Conservation (phyloP, 2,113 vertebrate species). For the Jaculus jaculus region DNA sequence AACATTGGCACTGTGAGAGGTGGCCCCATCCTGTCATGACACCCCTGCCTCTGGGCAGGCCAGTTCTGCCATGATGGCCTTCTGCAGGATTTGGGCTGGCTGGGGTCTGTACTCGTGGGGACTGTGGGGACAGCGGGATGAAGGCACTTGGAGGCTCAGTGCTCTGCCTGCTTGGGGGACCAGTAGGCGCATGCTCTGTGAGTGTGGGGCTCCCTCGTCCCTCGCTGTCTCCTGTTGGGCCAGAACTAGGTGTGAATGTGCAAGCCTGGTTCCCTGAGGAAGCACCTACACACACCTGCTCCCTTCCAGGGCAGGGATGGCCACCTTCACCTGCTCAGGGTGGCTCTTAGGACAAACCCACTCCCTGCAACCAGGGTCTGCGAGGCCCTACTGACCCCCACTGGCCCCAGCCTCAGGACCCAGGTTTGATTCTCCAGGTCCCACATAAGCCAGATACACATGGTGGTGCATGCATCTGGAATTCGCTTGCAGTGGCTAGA, state of each 20-base stretch:
- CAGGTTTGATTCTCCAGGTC: fast-evolving
- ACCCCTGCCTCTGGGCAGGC: background rate
- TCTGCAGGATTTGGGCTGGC: background rate
- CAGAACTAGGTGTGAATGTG: background rate
- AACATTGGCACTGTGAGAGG: background rate
- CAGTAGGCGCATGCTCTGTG: background rate
- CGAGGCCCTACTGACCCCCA: background rate
- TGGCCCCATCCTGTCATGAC: background rate
- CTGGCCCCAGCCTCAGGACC: background rate
- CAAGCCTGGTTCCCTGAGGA: background rate
- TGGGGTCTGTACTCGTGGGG: background rate
- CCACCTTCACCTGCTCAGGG: background rate
- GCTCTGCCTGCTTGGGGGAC: fast-evolving
- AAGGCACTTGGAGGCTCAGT: background rate
- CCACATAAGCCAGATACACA: too few relatives aligned
- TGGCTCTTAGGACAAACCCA: background rate
- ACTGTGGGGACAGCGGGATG: too few relatives aligned
- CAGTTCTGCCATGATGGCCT: background rate
- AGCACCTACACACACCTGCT: background rate
- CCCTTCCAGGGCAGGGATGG: too few relatives aligned
- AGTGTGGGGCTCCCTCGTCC: too few relatives aligned
- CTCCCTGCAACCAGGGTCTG: background rate
- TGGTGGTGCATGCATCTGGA: too few relatives aligned
- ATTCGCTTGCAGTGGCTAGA: background rate
- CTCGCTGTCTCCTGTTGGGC: background rate